phyloP scores from a whole-genome alignment of 2,113 vertebrate genomes.

The Dipodomys spectabilis region DNA sequence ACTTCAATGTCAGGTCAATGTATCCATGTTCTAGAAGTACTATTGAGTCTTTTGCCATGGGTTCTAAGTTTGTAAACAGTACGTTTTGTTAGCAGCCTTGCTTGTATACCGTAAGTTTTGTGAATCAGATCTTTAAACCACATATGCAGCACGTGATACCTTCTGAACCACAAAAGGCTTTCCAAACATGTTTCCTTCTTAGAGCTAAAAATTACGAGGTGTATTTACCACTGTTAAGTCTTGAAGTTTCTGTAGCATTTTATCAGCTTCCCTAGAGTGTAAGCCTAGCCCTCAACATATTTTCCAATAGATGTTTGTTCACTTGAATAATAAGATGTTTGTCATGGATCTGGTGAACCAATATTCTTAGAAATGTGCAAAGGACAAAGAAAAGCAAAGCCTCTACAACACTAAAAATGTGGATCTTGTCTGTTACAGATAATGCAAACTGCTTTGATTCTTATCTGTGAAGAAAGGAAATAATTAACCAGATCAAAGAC shows the following conservation, averaged over 20 bases:
- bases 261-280: not conserved
- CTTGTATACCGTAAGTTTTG: not conserved
- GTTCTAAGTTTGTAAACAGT: too few relatives aligned
- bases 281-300: not conserved
- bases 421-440: not conserved
- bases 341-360: not conserved
- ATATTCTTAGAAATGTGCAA: not conserved
- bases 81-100: not conserved
- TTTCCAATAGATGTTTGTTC: not conserved
- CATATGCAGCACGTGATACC: not conserved
- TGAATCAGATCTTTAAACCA: not conserved
- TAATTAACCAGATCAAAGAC: not conserved
- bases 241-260: not conserved
- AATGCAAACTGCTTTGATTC: not conserved
- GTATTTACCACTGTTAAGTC: not conserved
- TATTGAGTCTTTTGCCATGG: not conserved
- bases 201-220: not conserved
- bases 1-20: not conserved
- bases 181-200: not conserved
- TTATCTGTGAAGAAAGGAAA: not conserved
- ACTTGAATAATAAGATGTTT: not conserved
- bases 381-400: not conserved
- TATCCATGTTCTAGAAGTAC: not conserved
- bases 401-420: not conserved
- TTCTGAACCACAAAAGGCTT: not conserved